Conservation (phyloP, 2,888 invertebrate species). For the Pristionchus maxplancki region DNA sequence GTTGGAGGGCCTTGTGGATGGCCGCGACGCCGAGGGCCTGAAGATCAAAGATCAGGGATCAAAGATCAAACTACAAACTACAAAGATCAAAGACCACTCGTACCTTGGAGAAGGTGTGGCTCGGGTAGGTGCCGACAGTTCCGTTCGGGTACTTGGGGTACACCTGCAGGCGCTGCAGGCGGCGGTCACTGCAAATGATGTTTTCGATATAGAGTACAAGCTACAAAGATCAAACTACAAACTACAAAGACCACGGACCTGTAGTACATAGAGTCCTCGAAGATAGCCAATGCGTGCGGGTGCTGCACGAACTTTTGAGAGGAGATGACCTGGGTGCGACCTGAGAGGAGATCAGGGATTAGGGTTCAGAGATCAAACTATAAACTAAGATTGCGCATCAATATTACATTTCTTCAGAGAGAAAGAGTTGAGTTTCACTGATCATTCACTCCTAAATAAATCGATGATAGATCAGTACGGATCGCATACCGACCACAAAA, state of each 20-base stretch:
- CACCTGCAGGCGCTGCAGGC: constrained; percentile 61
- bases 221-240: not conserved
- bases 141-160: constrained; percentile 77
- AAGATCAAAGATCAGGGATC: not conserved
- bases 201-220: not conserved
- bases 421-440: not conserved
- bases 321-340: constrained; percentile 70
- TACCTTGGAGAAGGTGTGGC: constrained; percentile 90
- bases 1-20: constrained; percentile 94
- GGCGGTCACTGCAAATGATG: constrained; percentile 48
- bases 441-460: not conserved
- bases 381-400: not conserved
- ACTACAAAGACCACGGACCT: constrained; percentile 81
- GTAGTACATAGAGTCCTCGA: constrained; percentile 97
- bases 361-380: not conserved
- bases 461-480: not conserved
- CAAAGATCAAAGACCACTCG: not conserved
- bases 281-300: constrained; percentile 93
- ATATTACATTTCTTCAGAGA: not conserved
- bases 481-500: no score
- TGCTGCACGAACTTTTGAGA: constrained; percentile 88
- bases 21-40: constrained; percentile 92
- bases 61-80: not conserved
- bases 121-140: constrained; percentile 79
- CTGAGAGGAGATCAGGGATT: constrained; percentile 54